Base-by-base conservation (phyloP, 2,888 invertebrate species). In the Tetramorium bicarinatum region DNA sequence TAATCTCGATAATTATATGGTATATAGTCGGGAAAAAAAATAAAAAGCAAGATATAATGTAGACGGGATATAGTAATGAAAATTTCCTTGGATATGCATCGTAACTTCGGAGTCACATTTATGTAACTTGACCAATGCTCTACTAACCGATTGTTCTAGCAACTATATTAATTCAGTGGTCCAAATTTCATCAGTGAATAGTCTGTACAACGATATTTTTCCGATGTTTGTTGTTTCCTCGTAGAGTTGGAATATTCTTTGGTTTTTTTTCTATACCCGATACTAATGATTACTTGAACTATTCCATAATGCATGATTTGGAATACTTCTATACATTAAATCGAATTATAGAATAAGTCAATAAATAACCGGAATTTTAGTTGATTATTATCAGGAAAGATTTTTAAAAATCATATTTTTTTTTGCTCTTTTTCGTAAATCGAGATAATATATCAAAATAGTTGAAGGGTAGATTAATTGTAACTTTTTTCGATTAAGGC, bases 141-240 rank as follows among this genome's bases (percentile, higher is more conserved):
- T 74, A 84, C 18, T 62, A 86, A 72, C 56, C 66, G 29, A 59
- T 79, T 82, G 44, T 85, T 79, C 64, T 82, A 79, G 74, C 74
- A 82, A 64, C 52, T 87, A 77, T 87, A 77, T 85, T 82, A 61
- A 79, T 83, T 89, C 80, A 82, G 87, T 82, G 83, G 84, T 85
- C 84, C 84, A 89, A 89, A 89, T 87, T 85, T 86, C 82, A 83
- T 89, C 67, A 61, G 64, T 75, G 59, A 82, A 84, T 84, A 85
- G 69, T 49, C 71, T 66, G 61, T 80, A 83, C 38, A 81, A 83
- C 61, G 29, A 79, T 76, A 85, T 29, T 77, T 84, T 85, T 80
- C 56, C 64, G 59, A 74, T 80, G 64, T 67, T 64, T 15, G 41
- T 83, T 83, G 41, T 83, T 83, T 83, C 67, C 61, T 34, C 66